A percentile compares a stretch with the other conserved stretches of the same genome.
Evolutionary conservation across 2,797 vertebrate genomes (phyloP).

Genomic region (Gephyroberyx darwinii): DNA sequence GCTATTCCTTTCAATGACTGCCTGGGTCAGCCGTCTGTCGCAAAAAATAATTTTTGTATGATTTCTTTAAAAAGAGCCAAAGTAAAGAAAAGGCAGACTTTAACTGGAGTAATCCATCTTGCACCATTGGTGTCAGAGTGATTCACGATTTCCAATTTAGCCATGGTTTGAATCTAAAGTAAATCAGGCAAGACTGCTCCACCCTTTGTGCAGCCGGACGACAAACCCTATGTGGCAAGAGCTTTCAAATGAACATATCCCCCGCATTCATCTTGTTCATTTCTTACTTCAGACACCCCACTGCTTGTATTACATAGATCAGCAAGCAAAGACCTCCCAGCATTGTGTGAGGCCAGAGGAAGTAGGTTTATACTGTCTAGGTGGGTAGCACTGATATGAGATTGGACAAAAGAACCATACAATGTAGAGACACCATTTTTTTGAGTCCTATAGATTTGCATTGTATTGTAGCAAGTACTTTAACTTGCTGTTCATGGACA

Average conservation of each 20-base stretch:
- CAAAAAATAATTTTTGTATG: constrained; percentile 77
- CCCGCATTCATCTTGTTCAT: constrained; percentile 76
- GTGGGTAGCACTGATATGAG: constrained; percentile 46
- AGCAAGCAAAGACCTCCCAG: constrained; percentile 64
- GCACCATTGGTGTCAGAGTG: constrained; percentile 79
- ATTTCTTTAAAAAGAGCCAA: constrained; percentile 75
- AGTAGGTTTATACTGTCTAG: constrained; percentile 34
- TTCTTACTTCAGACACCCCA: constrained; percentile 69
- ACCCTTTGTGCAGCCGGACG: constrained; percentile 71
- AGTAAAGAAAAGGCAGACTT: constrained; percentile 77
- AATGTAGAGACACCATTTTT: constrained; percentile 33
- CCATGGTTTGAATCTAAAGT: constrained; percentile 82
- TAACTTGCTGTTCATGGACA: constrained; percentile 12
- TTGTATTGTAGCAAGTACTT: constrained; percentile 23
- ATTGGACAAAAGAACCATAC: constrained; percentile 51
- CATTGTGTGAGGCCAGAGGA: constrained; percentile 51
- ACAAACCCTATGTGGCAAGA: constrained; percentile 70
- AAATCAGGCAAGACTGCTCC: constrained; percentile 80
- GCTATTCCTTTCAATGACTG: constrained; percentile 69
- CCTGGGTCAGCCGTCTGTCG: constrained; percentile 70
- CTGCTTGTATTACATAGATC: constrained; percentile 73
- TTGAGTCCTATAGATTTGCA: constrained; percentile 47
- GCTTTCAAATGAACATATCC: constrained; percentile 77
- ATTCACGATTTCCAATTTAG: constrained; percentile 88
- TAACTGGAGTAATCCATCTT: constrained; percentile 86